phyloP scores from a whole-genome alignment of 2,888 invertebrate species.

The Morinoia aosen region DNA sequence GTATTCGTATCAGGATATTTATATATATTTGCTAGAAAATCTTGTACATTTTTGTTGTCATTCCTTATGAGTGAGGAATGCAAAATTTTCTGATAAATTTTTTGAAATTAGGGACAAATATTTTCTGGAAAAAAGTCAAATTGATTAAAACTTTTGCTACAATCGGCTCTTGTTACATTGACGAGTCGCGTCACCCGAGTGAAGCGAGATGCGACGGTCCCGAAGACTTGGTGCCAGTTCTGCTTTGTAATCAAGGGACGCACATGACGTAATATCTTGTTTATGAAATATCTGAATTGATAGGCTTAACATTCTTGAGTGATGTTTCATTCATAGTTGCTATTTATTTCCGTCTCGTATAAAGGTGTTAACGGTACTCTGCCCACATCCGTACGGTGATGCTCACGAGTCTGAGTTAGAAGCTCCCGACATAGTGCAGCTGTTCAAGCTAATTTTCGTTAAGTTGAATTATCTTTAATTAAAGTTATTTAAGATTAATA shows the following conservation, averaged over 20 bases:
- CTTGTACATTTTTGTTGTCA: neutral
- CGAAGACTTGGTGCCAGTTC: neutral
- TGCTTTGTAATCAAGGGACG: neutral
- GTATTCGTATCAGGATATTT: neutral
- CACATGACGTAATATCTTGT: neutral
- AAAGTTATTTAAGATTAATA: neutral
- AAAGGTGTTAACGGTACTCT: neutral
- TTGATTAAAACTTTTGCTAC: neutral
- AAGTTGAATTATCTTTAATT: neutral
- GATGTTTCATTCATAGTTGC: neutral
- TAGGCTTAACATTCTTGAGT: neutral
- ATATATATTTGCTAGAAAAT: neutral
- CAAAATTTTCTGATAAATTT: neutral
- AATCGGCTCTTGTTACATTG: neutral
- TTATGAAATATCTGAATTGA: neutral
- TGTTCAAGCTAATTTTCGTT: neutral
- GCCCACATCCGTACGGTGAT: neutral
- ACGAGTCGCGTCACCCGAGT: neutral
- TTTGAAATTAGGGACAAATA: neutral
- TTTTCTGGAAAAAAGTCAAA: neutral
- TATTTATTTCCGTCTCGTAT: neutral
- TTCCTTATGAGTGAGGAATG: neutral
- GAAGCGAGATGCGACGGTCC: neutral
- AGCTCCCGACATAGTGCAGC: neutral
- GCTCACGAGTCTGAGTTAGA: neutral